Base-by-base conservation (phyloP, 2,113 vertebrate species). In the Bufo gargarizans region DNA sequence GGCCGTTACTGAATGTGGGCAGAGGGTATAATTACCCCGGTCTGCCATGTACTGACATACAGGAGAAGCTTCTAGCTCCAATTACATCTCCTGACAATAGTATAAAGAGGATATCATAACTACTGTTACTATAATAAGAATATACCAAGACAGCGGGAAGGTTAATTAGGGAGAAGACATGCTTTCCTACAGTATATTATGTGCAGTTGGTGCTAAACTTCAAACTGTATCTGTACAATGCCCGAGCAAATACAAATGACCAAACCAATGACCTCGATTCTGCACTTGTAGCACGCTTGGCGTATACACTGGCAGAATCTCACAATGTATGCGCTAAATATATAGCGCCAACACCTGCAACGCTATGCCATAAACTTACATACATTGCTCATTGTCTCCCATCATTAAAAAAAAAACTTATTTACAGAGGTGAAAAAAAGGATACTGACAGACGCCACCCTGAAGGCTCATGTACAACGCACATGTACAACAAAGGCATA, bases 11-110 rank as follows among this genome's bases (percentile, higher is more conserved):
- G 65, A 82, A 71, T 49, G 20, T 13, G 61, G 17, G 47, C 43
- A n/a, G 43, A 12, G 78, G 74, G 72, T 76, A 61, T 77, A 63
- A 59, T 86, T 86, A 86, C 20, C 17, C 71, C 53, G 58, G 13
- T 63, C 56, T 76, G 33, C 72, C 43, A 17, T 77, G 55, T 50
- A 20, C 43, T 49, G 22, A 86, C 43, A 45, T 53, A n/a, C 19
- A 55, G 76, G n/a, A 74, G 71, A 13, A 33, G 33, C 2, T 1
- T 49, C 55, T 16, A 43, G 55, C 55, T 58, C n/a, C 33, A 59
- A 11, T 4, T 81, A 81, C 22, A 81, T 45, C 4, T 81, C 45
- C 72, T 76, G 72, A 76, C 72, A 49, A 11, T 20, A 14, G 72
- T 12, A 76, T 76, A 76, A 76, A 76, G 43, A 49, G 43, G 71